Evolutionary conservation across 1,140 invertebrate genomes (phyloP).

Genomic region (Zaprionus ornatus): DNA sequence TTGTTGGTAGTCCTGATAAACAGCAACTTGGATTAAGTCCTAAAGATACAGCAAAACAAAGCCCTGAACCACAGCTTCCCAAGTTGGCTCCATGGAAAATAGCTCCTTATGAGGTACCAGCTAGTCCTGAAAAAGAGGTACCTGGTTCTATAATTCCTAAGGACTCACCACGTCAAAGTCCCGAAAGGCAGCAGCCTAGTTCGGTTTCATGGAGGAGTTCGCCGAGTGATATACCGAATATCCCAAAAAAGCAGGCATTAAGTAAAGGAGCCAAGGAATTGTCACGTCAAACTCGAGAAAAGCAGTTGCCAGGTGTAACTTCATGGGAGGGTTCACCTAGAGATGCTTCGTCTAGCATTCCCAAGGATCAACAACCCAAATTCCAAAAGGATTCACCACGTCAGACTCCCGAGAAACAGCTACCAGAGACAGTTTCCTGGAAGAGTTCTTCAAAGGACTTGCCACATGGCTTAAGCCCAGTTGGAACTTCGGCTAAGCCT

Average conservation of each 20-base stretch:
- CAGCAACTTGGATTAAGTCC: neutral
- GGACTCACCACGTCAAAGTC: constrained; percentile 7
- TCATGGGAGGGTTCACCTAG: neutral
- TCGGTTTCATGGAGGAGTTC: neutral
- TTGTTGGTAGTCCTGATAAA: neutral
- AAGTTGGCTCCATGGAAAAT: neutral
- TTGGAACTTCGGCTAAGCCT: neutral
- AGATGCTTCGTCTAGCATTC: neutral
- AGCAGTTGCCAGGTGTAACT: neutral
- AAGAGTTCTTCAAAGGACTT: constrained; percentile 1
- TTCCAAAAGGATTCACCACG: constrained; percentile 11
- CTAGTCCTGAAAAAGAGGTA: neutral
- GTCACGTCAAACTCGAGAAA: neutral
- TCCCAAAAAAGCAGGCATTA: constrained; percentile 4
- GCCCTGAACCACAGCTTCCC: neutral
- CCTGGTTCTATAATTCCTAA: neutral
- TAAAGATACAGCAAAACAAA: neutral
- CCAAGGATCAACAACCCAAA: neutral
- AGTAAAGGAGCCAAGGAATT: constrained; percentile 1
- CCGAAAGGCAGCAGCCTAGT: neutral
- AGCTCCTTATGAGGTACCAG: neutral
- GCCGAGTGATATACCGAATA: neutral
- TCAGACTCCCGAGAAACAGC: constrained; percentile 22
- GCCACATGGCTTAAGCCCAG: neutral
- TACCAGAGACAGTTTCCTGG: neutral